phyloP scores from a whole-genome alignment of 2,888 invertebrate species.

The Dysmachus trigonus region DNA sequence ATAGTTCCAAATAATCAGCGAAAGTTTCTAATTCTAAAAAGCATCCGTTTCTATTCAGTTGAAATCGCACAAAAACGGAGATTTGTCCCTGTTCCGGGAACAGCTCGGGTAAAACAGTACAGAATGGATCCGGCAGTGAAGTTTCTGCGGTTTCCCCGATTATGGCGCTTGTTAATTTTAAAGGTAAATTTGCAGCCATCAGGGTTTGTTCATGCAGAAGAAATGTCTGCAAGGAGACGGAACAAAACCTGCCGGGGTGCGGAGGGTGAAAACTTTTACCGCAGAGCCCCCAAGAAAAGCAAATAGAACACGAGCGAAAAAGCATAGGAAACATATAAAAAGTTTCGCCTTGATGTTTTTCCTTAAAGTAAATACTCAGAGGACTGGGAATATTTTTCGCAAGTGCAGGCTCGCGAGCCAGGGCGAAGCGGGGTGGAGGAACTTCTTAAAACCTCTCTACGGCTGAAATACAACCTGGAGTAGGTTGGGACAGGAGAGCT shows the following conservation, averaged over 20 bases:
- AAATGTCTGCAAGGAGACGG: conserved; percentile 19
- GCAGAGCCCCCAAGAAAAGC: conserved; percentile 16
- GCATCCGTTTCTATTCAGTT: background rate
- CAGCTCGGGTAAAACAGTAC: background rate
- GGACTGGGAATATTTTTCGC: conserved; percentile 23
- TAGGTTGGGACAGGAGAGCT: conserved; percentile 40
- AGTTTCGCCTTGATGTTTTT: conserved; percentile 23
- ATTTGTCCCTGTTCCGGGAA: background rate
- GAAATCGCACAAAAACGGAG: background rate
- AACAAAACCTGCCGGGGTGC: conserved; percentile 2
- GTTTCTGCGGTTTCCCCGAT: background rate
- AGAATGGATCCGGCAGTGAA: background rate
- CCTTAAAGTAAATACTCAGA: conserved; percentile 26
- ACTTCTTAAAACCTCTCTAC: conserved; percentile 38
- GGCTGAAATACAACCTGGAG: conserved; percentile 38
- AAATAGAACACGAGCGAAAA: background rate
- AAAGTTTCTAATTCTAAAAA: background rate
- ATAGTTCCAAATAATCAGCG: background rate
- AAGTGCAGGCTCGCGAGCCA: conserved; percentile 19
- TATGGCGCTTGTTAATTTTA: conserved; percentile 14
- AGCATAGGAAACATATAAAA: conserved; percentile 33
- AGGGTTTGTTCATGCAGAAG: conserved; percentile 26
- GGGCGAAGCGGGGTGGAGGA: background rate
- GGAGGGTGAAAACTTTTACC: conserved; percentile 27
- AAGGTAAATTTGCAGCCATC: conserved; percentile 28